These are phyloP conservation scores for Bruchidius siliquastri DNA, from an alignment of 2,888 invertebrate species.

Conservation along the genomic window DNA sequence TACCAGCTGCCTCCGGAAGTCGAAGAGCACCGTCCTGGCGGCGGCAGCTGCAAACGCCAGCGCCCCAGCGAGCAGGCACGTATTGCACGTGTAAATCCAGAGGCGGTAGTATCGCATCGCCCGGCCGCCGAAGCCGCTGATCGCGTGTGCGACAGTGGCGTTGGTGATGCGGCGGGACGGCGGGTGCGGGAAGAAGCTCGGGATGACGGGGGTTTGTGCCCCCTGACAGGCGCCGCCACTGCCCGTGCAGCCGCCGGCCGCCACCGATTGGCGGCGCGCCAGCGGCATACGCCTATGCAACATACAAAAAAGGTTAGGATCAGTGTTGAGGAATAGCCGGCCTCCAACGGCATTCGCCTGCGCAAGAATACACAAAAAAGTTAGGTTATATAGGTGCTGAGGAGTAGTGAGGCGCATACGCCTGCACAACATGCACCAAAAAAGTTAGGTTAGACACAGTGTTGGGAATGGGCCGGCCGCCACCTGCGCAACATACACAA, in stretches of 20 bases:
- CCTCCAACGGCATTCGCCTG: too few species aligned
- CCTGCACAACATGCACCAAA: too few species aligned
- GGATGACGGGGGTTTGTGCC: neutral
- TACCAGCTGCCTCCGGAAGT: conserved; percentile 63
- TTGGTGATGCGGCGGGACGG: neutral
- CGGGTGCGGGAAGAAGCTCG: neutral
- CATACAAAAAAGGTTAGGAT: too few species aligned
- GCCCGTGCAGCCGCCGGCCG: neutral
- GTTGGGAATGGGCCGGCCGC: too few species aligned
- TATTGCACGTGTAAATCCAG: conserved; percentile 91
- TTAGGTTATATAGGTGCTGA: too few species aligned
- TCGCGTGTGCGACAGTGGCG: conserved; percentile 26
- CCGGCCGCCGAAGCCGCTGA: conserved; percentile 42
- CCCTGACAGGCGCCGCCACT: conserved; percentile 10
- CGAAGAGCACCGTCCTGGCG: conserved; percentile 63
- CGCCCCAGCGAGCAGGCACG: conserved; percentile 78
- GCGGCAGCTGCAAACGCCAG: conserved; percentile 75
- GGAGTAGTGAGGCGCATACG: too few species aligned
- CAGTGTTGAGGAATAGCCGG: too few species aligned
- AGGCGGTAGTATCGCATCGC: conserved; percentile 80
- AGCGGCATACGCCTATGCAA: neutral
- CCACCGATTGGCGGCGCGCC: neutral
- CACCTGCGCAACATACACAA: too few species aligned
- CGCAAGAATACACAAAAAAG: too few species aligned
- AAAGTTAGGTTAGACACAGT: too few species aligned